Percentiles rank a stretch among this genome's conserved stretches.
These are phyloP conservation scores for Drosophila subobscura DNA, from an alignment of 1,140 invertebrate species.

Conservation along the genomic window DNA sequence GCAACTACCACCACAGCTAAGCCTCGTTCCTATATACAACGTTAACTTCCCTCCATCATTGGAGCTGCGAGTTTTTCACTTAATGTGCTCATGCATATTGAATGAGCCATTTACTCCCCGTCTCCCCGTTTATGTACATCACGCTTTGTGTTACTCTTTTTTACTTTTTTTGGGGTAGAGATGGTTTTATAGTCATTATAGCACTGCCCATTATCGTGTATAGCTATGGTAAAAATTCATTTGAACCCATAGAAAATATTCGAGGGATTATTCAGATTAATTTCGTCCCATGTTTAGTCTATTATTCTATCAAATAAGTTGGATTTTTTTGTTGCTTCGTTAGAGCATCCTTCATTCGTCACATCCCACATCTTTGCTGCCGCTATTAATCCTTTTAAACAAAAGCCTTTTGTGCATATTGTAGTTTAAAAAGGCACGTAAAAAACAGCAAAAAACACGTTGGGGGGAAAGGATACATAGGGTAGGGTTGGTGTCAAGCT, in stretches of 20 bases:
- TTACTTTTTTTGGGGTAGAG: constrained; percentile 15
- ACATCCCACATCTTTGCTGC: not conserved
- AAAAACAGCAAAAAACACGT: constrained; percentile 7
- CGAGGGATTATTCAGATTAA: too few species aligned
- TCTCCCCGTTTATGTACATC: constrained; percentile 20
- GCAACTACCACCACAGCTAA: constrained; percentile 45
- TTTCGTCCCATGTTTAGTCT: too few species aligned
- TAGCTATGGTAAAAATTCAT: too few species aligned
- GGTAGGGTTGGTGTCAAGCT: constrained; percentile 41
- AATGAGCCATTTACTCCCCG: constrained; percentile 63
- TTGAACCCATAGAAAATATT: too few species aligned
- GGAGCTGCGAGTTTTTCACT: constrained; percentile 52
- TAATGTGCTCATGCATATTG: constrained; percentile 75
- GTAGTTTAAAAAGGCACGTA: constrained; percentile 59
- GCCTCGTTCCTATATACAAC: constrained; percentile 16
- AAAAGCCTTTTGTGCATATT: constrained; percentile 71
- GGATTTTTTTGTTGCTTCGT: not conserved
- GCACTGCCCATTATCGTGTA: too few species aligned
- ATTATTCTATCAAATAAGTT: too few species aligned
- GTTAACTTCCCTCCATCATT: constrained; percentile 24
- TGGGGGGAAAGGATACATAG: not conserved
- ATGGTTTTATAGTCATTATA: too few species aligned
- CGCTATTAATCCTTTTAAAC: constrained; percentile 34
- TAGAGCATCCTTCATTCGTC: constrained; percentile 12
- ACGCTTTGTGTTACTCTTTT: constrained; percentile 13